These are phyloP conservation scores for Clavelina lepadiformis DNA, from an alignment of 23 tunicate genomes.

Conservation along the genomic window DNA sequence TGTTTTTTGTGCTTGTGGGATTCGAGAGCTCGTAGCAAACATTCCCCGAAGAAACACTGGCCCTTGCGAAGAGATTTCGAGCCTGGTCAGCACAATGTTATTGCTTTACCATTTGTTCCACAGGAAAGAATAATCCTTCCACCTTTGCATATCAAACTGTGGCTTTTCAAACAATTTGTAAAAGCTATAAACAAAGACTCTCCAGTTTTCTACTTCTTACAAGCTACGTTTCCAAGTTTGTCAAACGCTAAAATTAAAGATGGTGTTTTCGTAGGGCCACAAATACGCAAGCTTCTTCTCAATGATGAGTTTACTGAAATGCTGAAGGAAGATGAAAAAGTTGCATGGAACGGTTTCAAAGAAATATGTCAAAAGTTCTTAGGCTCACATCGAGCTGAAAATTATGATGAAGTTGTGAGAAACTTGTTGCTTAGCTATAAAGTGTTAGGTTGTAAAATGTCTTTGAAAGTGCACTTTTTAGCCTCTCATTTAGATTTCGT, in stretches of 20 bases:
- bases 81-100: too few relatives aligned
- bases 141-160: conserved; percentile 11
- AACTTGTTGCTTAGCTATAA: conserved; percentile 12
- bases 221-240: conserved; percentile 5
- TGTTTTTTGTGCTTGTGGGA: conserved; percentile 36
- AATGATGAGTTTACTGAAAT: conserved; percentile 11
- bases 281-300: conserved; percentile 19
- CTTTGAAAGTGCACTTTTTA: conserved; percentile 1
- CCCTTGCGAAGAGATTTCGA: conserved; percentile 8
- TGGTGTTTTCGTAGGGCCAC: conserved; percentile 15
- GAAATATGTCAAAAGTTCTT: conserved; percentile 6
- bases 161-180: conserved; percentile 11
- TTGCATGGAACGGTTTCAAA: conserved; percentile 20
- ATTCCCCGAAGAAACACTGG: conserved; percentile 22
- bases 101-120: too few relatives aligned
- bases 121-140: too few relatives aligned
- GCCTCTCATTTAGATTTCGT: conserved; percentile 14
- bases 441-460: conserved; percentile 20
- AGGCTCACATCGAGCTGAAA: conserved; percentile 9
- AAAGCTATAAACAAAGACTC: neutral
- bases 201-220: conserved; percentile 13
- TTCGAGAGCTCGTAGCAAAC: conserved; percentile 20
- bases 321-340: conserved; percentile 9
- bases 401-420: conserved; percentile 4
- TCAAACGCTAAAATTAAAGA: conserved; percentile 12